phyloP scores from a whole-genome alignment of 2,797 vertebrate genomes.

The Lutjanus argentimaculatus region DNA sequence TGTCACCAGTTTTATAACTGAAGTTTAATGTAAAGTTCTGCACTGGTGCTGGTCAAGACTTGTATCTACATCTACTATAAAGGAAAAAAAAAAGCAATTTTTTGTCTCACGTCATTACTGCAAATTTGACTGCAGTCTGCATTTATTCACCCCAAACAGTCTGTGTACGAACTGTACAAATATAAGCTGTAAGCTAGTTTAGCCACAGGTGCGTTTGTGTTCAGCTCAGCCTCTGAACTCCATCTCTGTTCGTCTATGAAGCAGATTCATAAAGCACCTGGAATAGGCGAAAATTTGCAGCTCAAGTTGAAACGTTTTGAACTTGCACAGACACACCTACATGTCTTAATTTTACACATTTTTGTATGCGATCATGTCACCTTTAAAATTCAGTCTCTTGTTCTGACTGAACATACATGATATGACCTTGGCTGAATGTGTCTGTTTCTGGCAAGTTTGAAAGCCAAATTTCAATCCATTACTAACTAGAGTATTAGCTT shows the following conservation, averaged over 20 bases:
- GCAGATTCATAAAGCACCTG: not conserved
- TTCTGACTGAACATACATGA: not conserved
- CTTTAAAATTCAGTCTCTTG: not conserved
- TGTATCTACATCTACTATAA: not conserved
- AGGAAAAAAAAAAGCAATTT: not conserved
- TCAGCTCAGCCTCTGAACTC: conserved; percentile 1
- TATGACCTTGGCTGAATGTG: not conserved
- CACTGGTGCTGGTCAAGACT: not conserved
- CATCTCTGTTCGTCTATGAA: not conserved
- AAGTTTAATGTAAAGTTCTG: not conserved
- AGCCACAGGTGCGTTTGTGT: not conserved
- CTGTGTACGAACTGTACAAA: not conserved
- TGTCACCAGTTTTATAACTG: not conserved
- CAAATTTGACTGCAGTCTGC: not conserved
- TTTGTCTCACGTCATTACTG: not conserved
- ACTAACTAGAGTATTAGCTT: not conserved
- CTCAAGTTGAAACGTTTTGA: not conserved
- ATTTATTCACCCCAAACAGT: not conserved
- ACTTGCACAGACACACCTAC: not conserved
- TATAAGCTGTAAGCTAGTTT: not conserved
- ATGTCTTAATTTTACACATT: not conserved
- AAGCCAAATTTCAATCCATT: not conserved
- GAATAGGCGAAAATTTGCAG: too few species aligned
- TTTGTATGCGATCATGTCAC: not conserved
- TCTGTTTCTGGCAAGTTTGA: not conserved